Evolutionary conservation across 1,140 invertebrate species (phyloP).

Genomic region (Papilio glaucus): DNA sequence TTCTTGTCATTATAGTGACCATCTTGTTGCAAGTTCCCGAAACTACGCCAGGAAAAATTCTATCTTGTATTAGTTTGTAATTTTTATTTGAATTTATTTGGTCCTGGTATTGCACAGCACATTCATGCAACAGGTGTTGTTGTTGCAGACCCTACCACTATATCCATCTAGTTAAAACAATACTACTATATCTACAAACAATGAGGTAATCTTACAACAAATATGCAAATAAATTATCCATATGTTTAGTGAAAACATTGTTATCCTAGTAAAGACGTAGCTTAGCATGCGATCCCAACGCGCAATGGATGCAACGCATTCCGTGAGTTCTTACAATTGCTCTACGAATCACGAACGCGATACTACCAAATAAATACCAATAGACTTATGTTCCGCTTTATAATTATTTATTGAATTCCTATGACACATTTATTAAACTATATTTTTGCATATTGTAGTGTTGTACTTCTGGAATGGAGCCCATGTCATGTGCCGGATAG

Average conservation of each 20-base stretch:
- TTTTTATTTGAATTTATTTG: too few relatives aligned
- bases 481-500: too few relatives aligned
- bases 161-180: too few relatives aligned
- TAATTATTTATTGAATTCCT: constrained; percentile 42
- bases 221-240: background rate
- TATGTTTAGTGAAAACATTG: background rate
- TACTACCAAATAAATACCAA: constrained; percentile 62
- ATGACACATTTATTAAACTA: too few relatives aligned
- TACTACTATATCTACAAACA: too few relatives aligned
- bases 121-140: too few relatives aligned
- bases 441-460: too few relatives aligned
- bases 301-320: constrained; percentile 46
- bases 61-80: too few relatives aligned
- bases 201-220: too few relatives aligned
- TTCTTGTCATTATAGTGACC: constrained; percentile 29
- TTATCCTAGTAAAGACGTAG: constrained; percentile 1
- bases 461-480: too few relatives aligned
- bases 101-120: too few relatives aligned
- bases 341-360: constrained; percentile 65
- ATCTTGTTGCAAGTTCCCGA: background rate
- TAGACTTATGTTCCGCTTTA: constrained; percentile 50
- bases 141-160: too few relatives aligned
- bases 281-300: constrained; percentile 42
- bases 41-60: constrained; percentile 41
- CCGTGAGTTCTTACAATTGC: constrained; percentile 41